phyloP scores from a whole-genome alignment of 2,888 invertebrate species.

The Crematogaster levior region DNA sequence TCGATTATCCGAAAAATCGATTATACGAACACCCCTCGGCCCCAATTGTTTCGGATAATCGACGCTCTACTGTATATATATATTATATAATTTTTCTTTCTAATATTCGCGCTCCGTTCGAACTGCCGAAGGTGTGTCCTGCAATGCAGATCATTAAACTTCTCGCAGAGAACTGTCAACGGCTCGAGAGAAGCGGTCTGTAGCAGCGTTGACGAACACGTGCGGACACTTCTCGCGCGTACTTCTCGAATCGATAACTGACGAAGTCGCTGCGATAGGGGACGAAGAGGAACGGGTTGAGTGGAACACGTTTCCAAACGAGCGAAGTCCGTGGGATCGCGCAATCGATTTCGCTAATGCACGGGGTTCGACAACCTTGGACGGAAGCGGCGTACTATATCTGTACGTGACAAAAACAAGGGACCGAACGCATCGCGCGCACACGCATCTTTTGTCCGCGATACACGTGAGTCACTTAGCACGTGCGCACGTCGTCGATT shows the following conservation, averaged over 20 bases:
- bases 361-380: neutral
- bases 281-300: neutral
- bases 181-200: neutral
- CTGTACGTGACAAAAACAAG: slow-evolving; percentile 16
- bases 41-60: too few species aligned
- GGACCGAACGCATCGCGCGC: neutral
- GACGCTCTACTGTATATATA: too few species aligned
- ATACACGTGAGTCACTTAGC: slow-evolving; percentile 37
- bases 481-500: slow-evolving; percentile 21
- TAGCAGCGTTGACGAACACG: neutral
- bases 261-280: neutral
- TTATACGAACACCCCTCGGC: too few species aligned
- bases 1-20: too few species aligned
- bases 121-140: neutral
- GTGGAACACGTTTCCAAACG: neutral
- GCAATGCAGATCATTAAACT: neutral
- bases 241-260: neutral
- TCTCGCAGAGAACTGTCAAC: neutral
- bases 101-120: neutral
- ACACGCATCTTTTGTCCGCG: slow-evolving; percentile 17
- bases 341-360: neutral
- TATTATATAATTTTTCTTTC: too few species aligned
- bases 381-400: slow-evolving; percentile 1
- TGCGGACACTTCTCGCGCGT: neutral
- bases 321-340: neutral